Base-by-base conservation (phyloP, 2,113 vertebrate genomes). In the Synodontis membranacea region DNA sequence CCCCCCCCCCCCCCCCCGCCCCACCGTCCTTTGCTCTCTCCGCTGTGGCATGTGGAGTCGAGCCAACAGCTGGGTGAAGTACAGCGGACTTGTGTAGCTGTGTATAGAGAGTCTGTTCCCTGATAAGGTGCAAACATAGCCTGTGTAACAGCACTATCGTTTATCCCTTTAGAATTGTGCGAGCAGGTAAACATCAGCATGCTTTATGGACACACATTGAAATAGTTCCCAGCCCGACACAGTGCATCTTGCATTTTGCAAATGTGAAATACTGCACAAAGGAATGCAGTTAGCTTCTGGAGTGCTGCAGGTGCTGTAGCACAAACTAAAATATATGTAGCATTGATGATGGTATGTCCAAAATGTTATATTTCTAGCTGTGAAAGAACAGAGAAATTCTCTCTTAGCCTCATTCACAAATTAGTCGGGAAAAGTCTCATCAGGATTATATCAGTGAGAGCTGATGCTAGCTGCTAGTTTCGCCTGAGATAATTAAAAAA, bases 11-110 rank as follows among this genome's bases (percentile, higher is more conserved):
- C n/a, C n/a, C n/a, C n/a, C n/a, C n/a, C n/a, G n/a, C n/a, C n/a
- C n/a, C n/a, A n/a, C n/a, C 66, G 28, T 79, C 72, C 42, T 82
- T 86, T 86, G 37, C 28, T 82, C 68, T 84, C 52, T 74, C 62
- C 80, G 60, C 39, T 39, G 17, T 81, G 85, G 85, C 37, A 56
- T 81, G 60, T 81, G 78, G 85, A 81, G 64, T 42, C 1, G 37
- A 46, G 85, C 85, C 39, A 72, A n/a, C 10, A 31, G 50, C 85
- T 56, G 72, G 78, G 78, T 86, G 78, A 80, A 81, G 64, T 81
- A 86, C 79, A 79, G 62, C 81, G 78, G 62, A 72, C 86, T 81
- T 42, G 62, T 80, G 48, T 86, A 54, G 80, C 64, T 82, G 56
- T 82, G 80, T 81, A 81, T 81, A 25, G 37, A 37, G 75, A 80